Conservation (phyloP, 1,140 invertebrate species). For the Phymastichus coffea region DNA sequence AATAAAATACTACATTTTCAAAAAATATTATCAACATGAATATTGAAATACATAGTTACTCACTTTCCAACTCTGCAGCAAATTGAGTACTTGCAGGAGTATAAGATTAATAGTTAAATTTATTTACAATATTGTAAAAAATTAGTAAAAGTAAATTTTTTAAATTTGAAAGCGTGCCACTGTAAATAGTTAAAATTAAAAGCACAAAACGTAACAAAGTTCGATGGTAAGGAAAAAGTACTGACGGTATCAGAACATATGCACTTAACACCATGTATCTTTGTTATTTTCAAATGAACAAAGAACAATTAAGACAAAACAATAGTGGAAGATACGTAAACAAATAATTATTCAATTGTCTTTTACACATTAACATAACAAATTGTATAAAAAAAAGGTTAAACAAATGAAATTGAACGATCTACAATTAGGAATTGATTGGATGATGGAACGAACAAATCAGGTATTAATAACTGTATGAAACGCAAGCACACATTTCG, state of each 20-base stretch:
- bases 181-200: not conserved
- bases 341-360: no score
- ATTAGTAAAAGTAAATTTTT: no score
- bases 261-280: no score
- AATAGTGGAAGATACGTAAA: no score
- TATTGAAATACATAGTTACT: slow-evolving; percentile 17
- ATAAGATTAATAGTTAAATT: not conserved
- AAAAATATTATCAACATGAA: slow-evolving; percentile 6
- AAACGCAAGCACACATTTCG: slow-evolving; percentile 48
- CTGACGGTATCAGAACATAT: no score
- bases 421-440: slow-evolving; percentile 13
- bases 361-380: no score
- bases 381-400: no score
- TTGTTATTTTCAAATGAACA: no score
- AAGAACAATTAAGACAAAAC: no score
- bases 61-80: slow-evolving; percentile 24
- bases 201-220: not conserved
- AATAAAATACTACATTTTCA: not conserved
- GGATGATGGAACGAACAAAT: slow-evolving; percentile 19
- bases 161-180: slow-evolving; percentile 2
- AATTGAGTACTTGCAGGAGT: not conserved
- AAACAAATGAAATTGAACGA: no score
- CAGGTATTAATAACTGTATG: slow-evolving; percentile 39
- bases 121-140: not conserved
- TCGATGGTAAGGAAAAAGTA: not conserved